phyloP scores from a whole-genome alignment of 30 jellyfish, hydroid and myxozoan species.

The Hydra vulgaris region DNA sequence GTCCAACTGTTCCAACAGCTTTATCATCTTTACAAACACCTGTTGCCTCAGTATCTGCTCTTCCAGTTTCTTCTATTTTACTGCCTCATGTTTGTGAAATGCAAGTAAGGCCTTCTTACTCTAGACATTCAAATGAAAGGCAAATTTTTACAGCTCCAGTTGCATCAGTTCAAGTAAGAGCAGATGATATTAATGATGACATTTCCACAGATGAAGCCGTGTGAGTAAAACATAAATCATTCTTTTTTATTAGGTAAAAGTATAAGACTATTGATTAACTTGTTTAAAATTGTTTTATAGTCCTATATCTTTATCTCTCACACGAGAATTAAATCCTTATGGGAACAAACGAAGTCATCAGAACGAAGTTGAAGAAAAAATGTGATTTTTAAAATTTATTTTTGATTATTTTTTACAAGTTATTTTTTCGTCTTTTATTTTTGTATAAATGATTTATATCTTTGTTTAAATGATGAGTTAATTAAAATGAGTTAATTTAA shows the following conservation, averaged over 20 bases:
- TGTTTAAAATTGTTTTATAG: neutral
- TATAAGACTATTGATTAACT: too few relatives aligned
- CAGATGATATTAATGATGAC: neutral
- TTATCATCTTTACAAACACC: conserved; percentile 33
- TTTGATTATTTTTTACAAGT: neutral
- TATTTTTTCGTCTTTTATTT: too few relatives aligned
- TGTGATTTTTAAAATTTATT: neutral
- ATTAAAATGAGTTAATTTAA: too few relatives aligned
- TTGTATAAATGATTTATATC: too few relatives aligned
- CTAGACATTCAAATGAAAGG: conserved; percentile 48
- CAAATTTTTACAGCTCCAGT: conserved; percentile 30
- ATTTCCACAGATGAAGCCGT: conserved; percentile 8
- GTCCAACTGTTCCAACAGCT: conserved; percentile 85
- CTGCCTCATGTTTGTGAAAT: conserved; percentile 30
- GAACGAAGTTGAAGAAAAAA: neutral
- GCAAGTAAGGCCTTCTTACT: conserved; percentile 35
- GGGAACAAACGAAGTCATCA: neutral
- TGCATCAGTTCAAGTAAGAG: conserved; percentile 30
- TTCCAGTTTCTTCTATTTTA: conserved; percentile 5
- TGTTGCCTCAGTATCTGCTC: conserved; percentile 23
- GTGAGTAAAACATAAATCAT: neutral
- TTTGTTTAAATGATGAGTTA: too few relatives aligned
- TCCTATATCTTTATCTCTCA: neutral
- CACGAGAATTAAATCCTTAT: neutral
- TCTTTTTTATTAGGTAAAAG: too few relatives aligned